Evolutionary conservation across 2,797 vertebrate species (phyloP), one percentile per base, ranked within the genome.

Genomic region (Neosalanx taihuensis): DNA sequence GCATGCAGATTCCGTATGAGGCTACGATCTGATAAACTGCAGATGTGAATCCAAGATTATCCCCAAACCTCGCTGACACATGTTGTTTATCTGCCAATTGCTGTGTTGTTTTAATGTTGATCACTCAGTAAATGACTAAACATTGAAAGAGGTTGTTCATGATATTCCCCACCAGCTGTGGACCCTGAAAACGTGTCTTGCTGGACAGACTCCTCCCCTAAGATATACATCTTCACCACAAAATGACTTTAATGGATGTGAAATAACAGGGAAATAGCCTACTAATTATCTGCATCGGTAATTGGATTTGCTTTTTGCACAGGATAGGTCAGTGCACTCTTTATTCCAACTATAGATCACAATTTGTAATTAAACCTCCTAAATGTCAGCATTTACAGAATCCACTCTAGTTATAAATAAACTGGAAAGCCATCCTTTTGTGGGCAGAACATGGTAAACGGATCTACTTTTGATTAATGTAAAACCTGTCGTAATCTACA

Each of bases 1-100:
- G 67, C 85, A 62, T 89, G 89, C 90, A 81, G 62, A 83, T 70
- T 80, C 67, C 23, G 60, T 78, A 84, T 67, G 87, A 37, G 57
- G 59, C 72, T 69, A 59, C 74, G 62, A 13, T 63, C 79, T 72
- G 81, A 84, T 74, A 71, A 13, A 17, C 7, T 53, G 64, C 5
- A 57, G 46, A 56, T 66, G 29, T 10, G 10, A 46, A 46, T 46
- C 30, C 5, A 30, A 62, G 12, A 9, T 18, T 18, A 6, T 31
- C 61, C 29, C 56, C 10, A 23, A 6, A n/a, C 5, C 18, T 6
- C 18, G 31, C 33, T 64, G 62, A 41, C 62, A 33, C 62, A 23
- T 20, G 37, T 41, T 41, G 15, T 53, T n/a, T 41, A 41, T 7
- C 37, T 41, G 37, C 37, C 37, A 41, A 12, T 7, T 46, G 41